A percentile compares a stretch with the other conserved stretches of the same genome.
Conservation (phyloP, 2,797 vertebrate genomes). For the Cheirogaleus major region DNA sequence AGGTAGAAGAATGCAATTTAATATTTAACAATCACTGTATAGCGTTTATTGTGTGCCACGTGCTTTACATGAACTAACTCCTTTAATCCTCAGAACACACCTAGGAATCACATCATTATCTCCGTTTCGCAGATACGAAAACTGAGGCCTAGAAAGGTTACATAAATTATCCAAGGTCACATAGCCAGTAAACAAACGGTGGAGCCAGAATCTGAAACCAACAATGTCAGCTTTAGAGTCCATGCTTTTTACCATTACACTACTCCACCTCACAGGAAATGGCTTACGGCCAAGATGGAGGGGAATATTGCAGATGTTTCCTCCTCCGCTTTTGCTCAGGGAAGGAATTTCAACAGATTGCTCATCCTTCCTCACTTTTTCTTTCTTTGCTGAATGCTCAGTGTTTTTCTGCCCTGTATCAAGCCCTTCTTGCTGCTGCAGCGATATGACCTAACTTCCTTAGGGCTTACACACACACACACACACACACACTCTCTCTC, state of each 20-base stretch:
- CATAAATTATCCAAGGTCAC: background rate
- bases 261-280: background rate
- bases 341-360: background rate
- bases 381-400: background rate
- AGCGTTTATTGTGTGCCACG: background rate
- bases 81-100: background rate
- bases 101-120: background rate
- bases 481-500: background rate
- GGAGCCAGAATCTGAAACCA: background rate
- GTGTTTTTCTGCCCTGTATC: background rate
- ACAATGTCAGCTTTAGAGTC: too few species aligned
- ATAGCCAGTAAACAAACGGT: background rate
- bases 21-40: background rate
- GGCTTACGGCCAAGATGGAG: background rate
- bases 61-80: background rate
- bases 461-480: background rate
- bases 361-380: background rate
- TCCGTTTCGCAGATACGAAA: background rate
- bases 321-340: background rate
- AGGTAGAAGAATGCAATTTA: background rate
- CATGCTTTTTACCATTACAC: background rate
- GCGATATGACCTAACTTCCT: background rate
- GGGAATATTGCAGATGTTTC: background rate
- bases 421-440: too few species aligned
- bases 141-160: background rate